Percentiles rank a stretch among this genome's conserved stretches.
These are phyloP conservation scores for Aphaenogaster floridana DNA, from an alignment of 1,140 invertebrate genomes.

Conservation along the genomic window DNA sequence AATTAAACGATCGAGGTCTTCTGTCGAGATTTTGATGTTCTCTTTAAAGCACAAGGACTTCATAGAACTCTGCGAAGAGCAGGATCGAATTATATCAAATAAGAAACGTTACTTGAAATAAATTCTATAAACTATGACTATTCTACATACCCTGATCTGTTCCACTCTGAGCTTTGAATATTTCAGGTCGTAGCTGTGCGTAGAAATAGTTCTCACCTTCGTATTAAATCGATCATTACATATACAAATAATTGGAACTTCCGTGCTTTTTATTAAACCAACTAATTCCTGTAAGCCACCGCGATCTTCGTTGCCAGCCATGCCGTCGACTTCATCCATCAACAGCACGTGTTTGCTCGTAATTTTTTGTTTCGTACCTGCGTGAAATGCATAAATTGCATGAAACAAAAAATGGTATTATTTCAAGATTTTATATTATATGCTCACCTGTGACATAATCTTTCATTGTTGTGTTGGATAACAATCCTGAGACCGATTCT, in stretches of 20 bases:
- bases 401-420: neutral
- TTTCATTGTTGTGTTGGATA: slow-evolving; percentile 91
- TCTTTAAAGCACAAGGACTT: slow-evolving; percentile 97
- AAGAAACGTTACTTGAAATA: slow-evolving; percentile 13
- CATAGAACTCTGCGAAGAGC: slow-evolving; percentile 91
- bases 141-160: slow-evolving; percentile 93
- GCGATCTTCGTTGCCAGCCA: slow-evolving; percentile 99
- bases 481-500: slow-evolving; percentile 92
- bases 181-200: slow-evolving; percentile 98
- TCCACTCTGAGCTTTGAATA: slow-evolving; percentile 94
- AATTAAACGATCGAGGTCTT: slow-evolving; percentile 94
- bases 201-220: slow-evolving; percentile 97
- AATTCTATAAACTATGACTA: slow-evolving; percentile 23
- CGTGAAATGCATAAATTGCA: neutral
- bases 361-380: slow-evolving; percentile 73
- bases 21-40: slow-evolving; percentile 92
- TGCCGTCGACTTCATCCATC: slow-evolving; percentile 99
- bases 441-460: slow-evolving; percentile 88
- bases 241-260: slow-evolving; percentile 98
- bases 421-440: slow-evolving; percentile 44
- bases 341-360: slow-evolving; percentile 94
- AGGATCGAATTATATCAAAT: slow-evolving; percentile 4
- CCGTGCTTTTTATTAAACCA: slow-evolving; percentile 95
- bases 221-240: slow-evolving; percentile 98
- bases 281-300: slow-evolving; percentile 99